phyloP scores from a whole-genome alignment of 92 coral and sea anemone species.

The Desmophyllum pertusum region DNA sequence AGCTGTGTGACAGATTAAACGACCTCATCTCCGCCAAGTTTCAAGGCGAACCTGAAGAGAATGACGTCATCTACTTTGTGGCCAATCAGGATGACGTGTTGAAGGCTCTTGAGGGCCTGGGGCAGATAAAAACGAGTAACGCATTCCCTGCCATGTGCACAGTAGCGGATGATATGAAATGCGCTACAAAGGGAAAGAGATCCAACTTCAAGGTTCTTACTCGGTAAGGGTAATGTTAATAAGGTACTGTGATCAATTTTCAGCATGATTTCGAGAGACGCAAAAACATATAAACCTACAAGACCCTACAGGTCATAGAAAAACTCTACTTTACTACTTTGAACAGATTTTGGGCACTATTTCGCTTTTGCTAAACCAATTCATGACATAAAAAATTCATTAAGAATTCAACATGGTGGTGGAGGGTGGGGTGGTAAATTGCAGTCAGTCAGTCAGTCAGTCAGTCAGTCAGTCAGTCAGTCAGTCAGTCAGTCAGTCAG shows the following conservation, averaged over 20 bases:
- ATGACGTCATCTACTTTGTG: slow-evolving; percentile 91
- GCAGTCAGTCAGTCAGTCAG: background rate
- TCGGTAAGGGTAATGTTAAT: slow-evolving; percentile 57
- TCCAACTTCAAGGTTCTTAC: slow-evolving; percentile 90
- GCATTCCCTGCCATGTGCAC: slow-evolving; percentile 93
- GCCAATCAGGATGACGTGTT: slow-evolving; percentile 97
- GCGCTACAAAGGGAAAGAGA: slow-evolving; percentile 85
- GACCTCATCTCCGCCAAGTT: slow-evolving; percentile 89
- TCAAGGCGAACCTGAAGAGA: slow-evolving; percentile 96
- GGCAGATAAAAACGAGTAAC: slow-evolving; percentile 93
- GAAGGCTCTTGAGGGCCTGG: slow-evolving; percentile 87
- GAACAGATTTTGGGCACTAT: too few species aligned
- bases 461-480: background rate
- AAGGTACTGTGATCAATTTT: background rate
- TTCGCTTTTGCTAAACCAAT: too few species aligned
- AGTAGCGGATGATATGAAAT: slow-evolving; percentile 84
- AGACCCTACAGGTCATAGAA: too few species aligned
- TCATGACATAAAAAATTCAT: too few species aligned
- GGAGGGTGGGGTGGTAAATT: too few species aligned
- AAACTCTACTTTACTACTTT: too few species aligned
- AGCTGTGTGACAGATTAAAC: slow-evolving; percentile 91
- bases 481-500: background rate
- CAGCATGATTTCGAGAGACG: background rate
- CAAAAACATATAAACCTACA: too few species aligned
- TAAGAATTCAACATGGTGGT: too few species aligned